Conservation (phyloP, 1,140 invertebrate species). For the Drosophila kepulauana region DNA sequence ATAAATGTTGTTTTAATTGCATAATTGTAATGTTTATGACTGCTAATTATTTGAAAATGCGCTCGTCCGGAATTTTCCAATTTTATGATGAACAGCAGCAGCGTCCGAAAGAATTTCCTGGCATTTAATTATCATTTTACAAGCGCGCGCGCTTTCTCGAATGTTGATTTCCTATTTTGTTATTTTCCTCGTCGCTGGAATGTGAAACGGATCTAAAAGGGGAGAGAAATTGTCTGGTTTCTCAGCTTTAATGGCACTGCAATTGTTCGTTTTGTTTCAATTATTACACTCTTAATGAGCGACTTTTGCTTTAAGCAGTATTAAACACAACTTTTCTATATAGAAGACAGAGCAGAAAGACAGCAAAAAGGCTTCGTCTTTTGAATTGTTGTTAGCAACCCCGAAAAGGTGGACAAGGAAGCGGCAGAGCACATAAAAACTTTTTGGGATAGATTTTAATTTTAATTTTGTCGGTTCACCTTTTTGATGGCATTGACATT, state of each 20-base stretch:
- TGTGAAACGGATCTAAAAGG: slow-evolving; percentile 26
- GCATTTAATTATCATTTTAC: slow-evolving; percentile 55
- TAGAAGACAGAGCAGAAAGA: too few relatives aligned
- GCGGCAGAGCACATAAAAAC: background rate
- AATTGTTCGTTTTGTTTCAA: slow-evolving; percentile 47
- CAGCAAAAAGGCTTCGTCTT: background rate
- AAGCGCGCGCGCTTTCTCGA: slow-evolving; percentile 9
- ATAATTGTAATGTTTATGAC: slow-evolving; percentile 38
- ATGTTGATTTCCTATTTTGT: slow-evolving; percentile 53
- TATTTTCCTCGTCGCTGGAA: slow-evolving; percentile 26
- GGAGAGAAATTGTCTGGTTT: background rate
- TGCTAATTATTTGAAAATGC: slow-evolving; percentile 35
- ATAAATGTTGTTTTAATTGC: slow-evolving; percentile 34
- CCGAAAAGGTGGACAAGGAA: background rate
- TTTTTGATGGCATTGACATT: slow-evolving; percentile 63
- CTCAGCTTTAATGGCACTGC: slow-evolving; percentile 18
- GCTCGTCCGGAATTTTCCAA: slow-evolving; percentile 34
- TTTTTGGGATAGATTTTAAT: slow-evolving; percentile 22
- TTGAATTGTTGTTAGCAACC: too few relatives aligned
- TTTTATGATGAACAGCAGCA: slow-evolving; percentile 20
- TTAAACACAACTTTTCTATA: background rate
- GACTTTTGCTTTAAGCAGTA: background rate
- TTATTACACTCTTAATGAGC: slow-evolving; percentile 49
- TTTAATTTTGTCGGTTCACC: slow-evolving; percentile 26
- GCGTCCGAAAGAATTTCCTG: slow-evolving; percentile 24